These are phyloP conservation scores for Heliornis fulica DNA, from an alignment of 2,113 vertebrate genomes.

Conservation along the genomic window DNA sequence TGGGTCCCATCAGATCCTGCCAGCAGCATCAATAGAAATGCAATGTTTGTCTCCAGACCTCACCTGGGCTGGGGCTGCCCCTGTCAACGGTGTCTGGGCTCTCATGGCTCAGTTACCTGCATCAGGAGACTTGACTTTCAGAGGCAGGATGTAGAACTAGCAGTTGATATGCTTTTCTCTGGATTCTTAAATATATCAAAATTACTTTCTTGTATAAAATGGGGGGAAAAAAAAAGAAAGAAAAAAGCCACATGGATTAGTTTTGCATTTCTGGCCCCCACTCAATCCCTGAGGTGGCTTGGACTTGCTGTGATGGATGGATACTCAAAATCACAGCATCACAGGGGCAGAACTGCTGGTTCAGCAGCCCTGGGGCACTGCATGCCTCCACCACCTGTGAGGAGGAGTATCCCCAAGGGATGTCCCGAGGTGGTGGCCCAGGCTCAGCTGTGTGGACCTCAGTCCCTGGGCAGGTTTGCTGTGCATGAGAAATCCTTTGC, in stretches of 20 bases:
- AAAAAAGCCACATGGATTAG: accelerated
- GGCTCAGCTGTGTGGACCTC: not conserved
- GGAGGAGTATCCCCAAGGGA: not conserved
- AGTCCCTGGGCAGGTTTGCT: not conserved
- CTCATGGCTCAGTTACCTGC: not conserved
- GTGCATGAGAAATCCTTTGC: not conserved
- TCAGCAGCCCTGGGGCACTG: not conserved
- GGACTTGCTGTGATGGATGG: not conserved
- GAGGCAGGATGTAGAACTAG: accelerated
- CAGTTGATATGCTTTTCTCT: not conserved
- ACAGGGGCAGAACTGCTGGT: not conserved
- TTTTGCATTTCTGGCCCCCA: not conserved
- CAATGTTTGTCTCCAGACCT: not conserved
- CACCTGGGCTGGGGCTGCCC: not conserved
- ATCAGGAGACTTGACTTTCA: not conserved
- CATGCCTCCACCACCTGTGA: accelerated
- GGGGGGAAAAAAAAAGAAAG: too few species aligned
- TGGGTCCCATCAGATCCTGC: not conserved
- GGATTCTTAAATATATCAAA: not conserved
- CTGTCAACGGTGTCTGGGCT: not conserved
- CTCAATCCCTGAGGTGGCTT: not conserved
- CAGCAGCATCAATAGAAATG: not conserved
- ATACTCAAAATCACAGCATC: not conserved
- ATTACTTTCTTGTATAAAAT: not conserved
- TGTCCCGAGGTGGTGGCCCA: not conserved